Percentiles rank a stretch among this genome's conserved stretches.
Evolutionary conservation across 2,113 vertebrate genomes (phyloP).

Genomic region (Nematolebias whitei): DNA sequence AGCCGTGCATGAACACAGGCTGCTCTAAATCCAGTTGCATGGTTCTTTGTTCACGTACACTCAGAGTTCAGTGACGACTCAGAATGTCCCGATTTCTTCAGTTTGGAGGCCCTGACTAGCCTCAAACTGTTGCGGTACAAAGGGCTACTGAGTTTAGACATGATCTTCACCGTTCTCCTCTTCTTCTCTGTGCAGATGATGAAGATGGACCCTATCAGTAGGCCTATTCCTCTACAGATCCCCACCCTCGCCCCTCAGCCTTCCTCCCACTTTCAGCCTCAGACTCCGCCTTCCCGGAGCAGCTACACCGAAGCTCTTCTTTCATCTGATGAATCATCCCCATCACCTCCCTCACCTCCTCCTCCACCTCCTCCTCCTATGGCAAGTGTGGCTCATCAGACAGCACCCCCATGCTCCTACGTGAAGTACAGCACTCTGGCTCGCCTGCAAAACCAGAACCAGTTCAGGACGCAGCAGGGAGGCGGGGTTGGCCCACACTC

Average conservation of each 20-base stretch:
- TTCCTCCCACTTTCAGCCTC: conserved; percentile 56
- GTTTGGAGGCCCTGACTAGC: no score
- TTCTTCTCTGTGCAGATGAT: conserved; percentile 73
- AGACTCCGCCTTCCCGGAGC: conserved; percentile 59
- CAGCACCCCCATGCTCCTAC: conserved; percentile 61
- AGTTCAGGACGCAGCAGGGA: conserved; percentile 37
- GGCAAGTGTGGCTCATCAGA: conserved; percentile 67
- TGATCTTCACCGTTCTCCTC: neutral
- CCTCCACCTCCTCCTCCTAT: conserved; percentile 71
- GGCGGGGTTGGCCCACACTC: conserved; percentile 13
- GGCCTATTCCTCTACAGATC: conserved; percentile 84
- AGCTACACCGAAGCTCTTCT: conserved; percentile 77
- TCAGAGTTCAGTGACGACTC: no score
- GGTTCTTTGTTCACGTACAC: no score
- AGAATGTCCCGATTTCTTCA: no score
- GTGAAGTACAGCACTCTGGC: conserved; percentile 91
- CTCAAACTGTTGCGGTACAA: no score
- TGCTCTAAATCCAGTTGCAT: no score
- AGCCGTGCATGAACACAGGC: no score
- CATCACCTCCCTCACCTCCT: conserved; percentile 79
- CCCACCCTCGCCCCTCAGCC: conserved; percentile 82
- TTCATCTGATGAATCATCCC: conserved; percentile 76
- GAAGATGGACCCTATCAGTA: conserved; percentile 86
- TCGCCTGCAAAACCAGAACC: conserved; percentile 82
- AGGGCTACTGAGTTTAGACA: no score